phyloP scores from a whole-genome alignment of 2,888 invertebrate genomes.

The Ophonus ardosiacus region DNA sequence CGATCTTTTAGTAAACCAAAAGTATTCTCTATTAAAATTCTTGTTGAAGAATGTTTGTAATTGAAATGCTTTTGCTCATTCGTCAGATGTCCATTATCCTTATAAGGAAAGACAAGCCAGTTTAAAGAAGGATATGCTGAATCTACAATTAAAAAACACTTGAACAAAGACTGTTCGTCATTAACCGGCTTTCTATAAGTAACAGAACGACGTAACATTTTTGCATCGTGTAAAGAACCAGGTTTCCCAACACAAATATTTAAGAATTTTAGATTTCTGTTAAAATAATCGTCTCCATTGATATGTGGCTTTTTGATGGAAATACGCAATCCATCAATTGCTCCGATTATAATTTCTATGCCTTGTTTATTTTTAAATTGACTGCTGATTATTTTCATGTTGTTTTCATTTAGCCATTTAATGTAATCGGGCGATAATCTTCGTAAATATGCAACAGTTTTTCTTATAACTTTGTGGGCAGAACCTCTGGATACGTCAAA shows the following conservation, averaged over 20 bases:
- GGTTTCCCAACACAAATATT: neutral
- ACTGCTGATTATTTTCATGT: neutral
- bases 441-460: neutral
- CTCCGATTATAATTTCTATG: neutral
- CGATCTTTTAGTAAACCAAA: too few species aligned
- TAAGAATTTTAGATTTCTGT: constrained; percentile 10
- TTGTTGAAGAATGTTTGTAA: too few species aligned
- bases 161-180: neutral
- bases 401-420: constrained; percentile 5
- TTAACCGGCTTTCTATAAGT: neutral
- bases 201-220: neutral
- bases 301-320: neutral
- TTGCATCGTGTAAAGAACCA: too few species aligned
- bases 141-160: too few species aligned
- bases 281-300: constrained; percentile 9
- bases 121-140: too few species aligned
- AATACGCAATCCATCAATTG: constrained; percentile 6
- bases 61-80: too few species aligned
- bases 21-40: too few species aligned
- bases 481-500: constrained; percentile 17
- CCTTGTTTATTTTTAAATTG: neutral
- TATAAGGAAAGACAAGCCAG: too few species aligned
- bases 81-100: too few species aligned
- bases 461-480: neutral
- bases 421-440: too few species aligned